Evolutionary conservation across 2,797 vertebrate genomes (phyloP).

Genomic region (Gila robusta): DNA sequence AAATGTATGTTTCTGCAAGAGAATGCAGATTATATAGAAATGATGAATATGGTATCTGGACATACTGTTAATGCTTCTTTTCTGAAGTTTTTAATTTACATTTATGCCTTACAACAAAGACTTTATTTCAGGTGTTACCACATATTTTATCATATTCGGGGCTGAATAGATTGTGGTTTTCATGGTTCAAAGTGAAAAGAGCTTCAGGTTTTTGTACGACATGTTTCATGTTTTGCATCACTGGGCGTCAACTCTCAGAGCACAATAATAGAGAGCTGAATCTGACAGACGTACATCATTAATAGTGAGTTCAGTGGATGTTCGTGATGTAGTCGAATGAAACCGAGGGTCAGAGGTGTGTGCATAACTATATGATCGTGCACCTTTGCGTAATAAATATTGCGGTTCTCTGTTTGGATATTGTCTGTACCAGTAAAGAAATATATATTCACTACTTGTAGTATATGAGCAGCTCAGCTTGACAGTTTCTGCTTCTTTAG

Average conservation of each 20-base stretch:
- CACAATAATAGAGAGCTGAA: slow-evolving; percentile 5
- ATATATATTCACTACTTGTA: slow-evolving; percentile 24
- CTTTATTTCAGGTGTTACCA: not conserved
- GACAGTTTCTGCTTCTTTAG: slow-evolving; percentile 15
- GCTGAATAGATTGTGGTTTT: not conserved
- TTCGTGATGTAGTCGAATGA: not conserved
- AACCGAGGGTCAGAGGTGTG: not conserved
- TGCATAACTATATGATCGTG: not conserved
- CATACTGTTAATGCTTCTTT: not conserved
- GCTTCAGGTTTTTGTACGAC: not conserved
- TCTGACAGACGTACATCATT: not conserved
- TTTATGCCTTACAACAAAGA: not conserved
- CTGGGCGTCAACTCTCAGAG: not conserved
- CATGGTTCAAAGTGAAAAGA: not conserved
- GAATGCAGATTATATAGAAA: not conserved
- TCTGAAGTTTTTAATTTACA: not conserved
- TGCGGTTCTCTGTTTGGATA: not conserved
- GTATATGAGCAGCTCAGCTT: slow-evolving; percentile 49
- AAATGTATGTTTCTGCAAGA: not conserved
- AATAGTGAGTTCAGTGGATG: not conserved
- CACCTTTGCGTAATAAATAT: slow-evolving; percentile 41
- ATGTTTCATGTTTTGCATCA: not conserved
- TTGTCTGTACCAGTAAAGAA: slow-evolving; percentile 41
- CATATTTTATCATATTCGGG: not conserved
- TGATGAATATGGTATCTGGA: not conserved